Conservation (phyloP, 1,140 invertebrate genomes). For the Diorhabda elongata region DNA sequence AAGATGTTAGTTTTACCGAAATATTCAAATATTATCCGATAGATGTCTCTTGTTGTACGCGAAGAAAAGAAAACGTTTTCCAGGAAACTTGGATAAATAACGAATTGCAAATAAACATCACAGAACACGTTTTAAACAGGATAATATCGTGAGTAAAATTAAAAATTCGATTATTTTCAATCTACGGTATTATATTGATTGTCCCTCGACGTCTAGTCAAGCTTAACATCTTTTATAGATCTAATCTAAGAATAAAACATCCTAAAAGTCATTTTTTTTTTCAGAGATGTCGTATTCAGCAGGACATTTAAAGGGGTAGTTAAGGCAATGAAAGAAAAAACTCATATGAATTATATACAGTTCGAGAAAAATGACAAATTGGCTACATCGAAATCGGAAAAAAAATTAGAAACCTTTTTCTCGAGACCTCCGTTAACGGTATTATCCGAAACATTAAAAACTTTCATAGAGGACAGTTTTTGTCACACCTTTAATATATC, state of each 20-base stretch:
- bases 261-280: background rate
- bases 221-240: too few relatives aligned
- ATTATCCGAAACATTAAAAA: conserved; percentile 25
- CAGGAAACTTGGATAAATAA: background rate
- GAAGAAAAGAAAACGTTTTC: too few relatives aligned
- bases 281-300: conserved; percentile 25
- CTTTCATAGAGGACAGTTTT: conserved; percentile 29
- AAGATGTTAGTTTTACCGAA: too few relatives aligned
- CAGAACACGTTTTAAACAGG: background rate
- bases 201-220: too few relatives aligned
- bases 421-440: conserved; percentile 15
- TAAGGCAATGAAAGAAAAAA: conserved; percentile 1
- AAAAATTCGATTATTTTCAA: too few relatives aligned
- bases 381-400: background rate
- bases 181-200: too few relatives aligned
- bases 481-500: background rate
- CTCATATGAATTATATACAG: background rate
- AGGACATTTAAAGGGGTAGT: conserved; percentile 19
- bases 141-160: conserved; percentile 12
- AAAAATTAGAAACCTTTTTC: conserved; percentile 22
- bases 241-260: too few relatives aligned
- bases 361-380: background rate
- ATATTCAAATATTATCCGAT: too few relatives aligned
- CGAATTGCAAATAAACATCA: background rate
- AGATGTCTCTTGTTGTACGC: too few relatives aligned